Conservation (phyloP, 2,888 invertebrate species). For the Rambutsinella grinnellia region DNA sequence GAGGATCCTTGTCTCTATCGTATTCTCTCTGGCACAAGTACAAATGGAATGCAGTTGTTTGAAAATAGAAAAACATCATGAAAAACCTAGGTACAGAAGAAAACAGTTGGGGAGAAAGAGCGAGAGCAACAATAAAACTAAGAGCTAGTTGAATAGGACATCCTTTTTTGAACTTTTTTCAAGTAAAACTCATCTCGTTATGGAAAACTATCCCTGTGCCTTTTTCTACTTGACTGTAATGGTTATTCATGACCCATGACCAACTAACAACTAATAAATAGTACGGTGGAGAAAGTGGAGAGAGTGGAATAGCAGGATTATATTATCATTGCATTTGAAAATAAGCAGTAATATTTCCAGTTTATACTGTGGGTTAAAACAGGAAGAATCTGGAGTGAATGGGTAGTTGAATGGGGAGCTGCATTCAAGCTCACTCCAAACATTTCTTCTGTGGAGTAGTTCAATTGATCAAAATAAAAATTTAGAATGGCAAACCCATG, state of each 20-base stretch:
- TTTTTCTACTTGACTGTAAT: constrained; percentile 22
- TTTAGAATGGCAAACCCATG: too few relatives aligned
- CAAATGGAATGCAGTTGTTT: not conserved
- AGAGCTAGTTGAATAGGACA: constrained; percentile 15
- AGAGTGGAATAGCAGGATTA: not conserved
- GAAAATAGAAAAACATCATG: not conserved
- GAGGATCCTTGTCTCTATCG: not conserved
- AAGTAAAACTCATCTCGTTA: constrained; percentile 30
- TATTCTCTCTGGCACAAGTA: not conserved
- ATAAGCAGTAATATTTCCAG: not conserved
- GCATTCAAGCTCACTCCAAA: not conserved
- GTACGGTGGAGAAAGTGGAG: not conserved
- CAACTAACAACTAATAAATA: constrained; percentile 38
- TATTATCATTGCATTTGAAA: not conserved
- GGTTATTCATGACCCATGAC: constrained; percentile 44
- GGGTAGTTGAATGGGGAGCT: too few relatives aligned
- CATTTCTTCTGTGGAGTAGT: too few relatives aligned
- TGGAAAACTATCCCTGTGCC: not conserved
- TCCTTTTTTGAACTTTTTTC: constrained; percentile 33
- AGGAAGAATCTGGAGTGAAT: too few relatives aligned
- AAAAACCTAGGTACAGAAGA: not conserved
- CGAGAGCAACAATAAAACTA: constrained; percentile 21
- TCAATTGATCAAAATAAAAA: too few relatives aligned
- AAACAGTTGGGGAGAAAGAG: not conserved
- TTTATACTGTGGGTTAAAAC: not conserved